Evolutionary conservation across 2,113 vertebrate genomes (phyloP), one percentile per base, ranked within the genome.

Genomic region (Malaclemys terrapin): DNA sequence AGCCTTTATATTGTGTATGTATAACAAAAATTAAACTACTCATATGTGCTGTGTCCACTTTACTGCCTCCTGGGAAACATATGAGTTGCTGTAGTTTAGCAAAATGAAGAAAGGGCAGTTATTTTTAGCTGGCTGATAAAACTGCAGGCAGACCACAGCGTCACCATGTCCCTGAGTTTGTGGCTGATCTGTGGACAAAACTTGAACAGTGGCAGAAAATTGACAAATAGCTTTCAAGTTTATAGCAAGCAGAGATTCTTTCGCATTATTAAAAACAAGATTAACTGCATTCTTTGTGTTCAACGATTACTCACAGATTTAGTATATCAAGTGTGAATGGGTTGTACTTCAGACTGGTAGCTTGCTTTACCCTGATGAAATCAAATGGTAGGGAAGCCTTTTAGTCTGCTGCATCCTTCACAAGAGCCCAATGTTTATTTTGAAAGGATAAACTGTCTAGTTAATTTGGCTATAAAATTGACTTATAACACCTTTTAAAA

Each of bases 101-200:
- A 1, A 0, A 0, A 6, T 65, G 38, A 59, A 80, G 72, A 24
- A 14, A 85, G 12, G 72, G 42, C 49, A 91, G 49, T 91, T 95
- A 82, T 93, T 98, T 97, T 97, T 97, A 96, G 85, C 83, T 56
- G 27, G 31, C 69, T 93, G 87, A 72, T 91, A 85, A 53, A 95
- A 84, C 65, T 94, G 76, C 65, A 29, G 49, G 76, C 80, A 91
- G 50, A 96, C 91, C 9, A 0, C 87, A 92, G 54, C 52, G 57
- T 87, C 49, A 12, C 76, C 42, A 0, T 35, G n/a, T 88, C 94
- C 82, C 82, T 94, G 91, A 89, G 24, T 89, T 85, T 91, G 81
- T 95, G 96, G 65, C 86, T 90, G 2, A 47, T 91, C 56, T 50
- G 53, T 93, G 81, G 88, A 65, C 76, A 92, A 96, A 75, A 85